These are phyloP conservation scores for Nymphalis urticae DNA, from an alignment of 2,888 invertebrate species.

Conservation along the genomic window DNA sequence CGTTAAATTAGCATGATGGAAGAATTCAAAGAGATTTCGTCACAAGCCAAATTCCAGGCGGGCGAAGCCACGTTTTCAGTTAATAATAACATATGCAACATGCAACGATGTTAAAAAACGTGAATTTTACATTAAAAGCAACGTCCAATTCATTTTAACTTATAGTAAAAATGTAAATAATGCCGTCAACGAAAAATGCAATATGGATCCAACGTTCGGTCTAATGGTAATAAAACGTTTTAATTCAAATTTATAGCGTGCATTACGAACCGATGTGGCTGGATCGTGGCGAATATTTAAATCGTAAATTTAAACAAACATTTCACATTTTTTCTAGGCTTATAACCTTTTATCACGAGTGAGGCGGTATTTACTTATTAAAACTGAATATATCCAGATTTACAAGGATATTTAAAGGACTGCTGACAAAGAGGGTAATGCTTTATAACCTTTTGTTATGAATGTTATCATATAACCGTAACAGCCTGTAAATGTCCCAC, in stretches of 20 bases:
- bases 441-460: too few species aligned
- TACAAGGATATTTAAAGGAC: neutral
- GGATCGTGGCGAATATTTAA: constrained; percentile 10
- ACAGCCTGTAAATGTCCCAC: too few species aligned
- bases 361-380: neutral
- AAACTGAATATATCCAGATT: neutral
- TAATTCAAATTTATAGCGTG: constrained; percentile 22
- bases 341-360: constrained; percentile 3
- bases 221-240: constrained; percentile 23
- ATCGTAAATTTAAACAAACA: constrained; percentile 14
- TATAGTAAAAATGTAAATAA: constrained; percentile 7
- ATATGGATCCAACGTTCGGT: constrained; percentile 13
- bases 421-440: neutral
- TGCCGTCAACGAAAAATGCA: constrained; percentile 18
- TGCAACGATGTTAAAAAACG: too few species aligned
- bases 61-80: too few species aligned
- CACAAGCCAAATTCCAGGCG: too few species aligned
- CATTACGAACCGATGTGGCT: constrained; percentile 16
- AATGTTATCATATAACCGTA: too few species aligned
- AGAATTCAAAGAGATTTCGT: too few species aligned
- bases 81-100: too few species aligned
- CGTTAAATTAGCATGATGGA: too few species aligned
- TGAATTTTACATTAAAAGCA: neutral
- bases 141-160: neutral
- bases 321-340: constrained; percentile 10